Percentiles rank a stretch among this genome's conserved stretches.
These are phyloP conservation scores for Schizothorax lantsangensis DNA, from an alignment of 2,797 vertebrate species.

Conservation along the genomic window DNA sequence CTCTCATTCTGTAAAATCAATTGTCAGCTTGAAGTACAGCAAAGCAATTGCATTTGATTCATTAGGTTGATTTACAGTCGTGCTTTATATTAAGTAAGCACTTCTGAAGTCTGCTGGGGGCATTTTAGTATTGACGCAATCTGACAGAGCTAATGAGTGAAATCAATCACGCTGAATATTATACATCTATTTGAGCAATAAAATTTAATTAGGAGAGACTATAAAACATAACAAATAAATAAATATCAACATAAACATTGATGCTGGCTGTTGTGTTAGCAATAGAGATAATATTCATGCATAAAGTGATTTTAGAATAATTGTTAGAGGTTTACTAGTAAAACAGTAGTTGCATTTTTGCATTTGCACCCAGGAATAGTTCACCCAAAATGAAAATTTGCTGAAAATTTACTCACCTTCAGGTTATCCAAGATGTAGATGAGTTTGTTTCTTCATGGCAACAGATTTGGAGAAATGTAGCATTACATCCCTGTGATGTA, in stretches of 20 bases:
- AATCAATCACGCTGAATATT: slow-evolving; percentile 55
- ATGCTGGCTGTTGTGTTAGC: slow-evolving; percentile 9
- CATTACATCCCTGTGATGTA: neutral
- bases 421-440: neutral
- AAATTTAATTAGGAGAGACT: slow-evolving; percentile 13
- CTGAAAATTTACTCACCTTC: neutral
- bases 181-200: slow-evolving; percentile 35
- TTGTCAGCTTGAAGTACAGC: slow-evolving; percentile 55
- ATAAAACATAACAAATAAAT: slow-evolving; percentile 16
- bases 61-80: slow-evolving; percentile 60
- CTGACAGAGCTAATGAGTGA: slow-evolving; percentile 56
- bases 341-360: neutral
- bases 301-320: neutral
- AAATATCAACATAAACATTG: neutral
- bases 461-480: neutral
- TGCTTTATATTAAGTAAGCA: slow-evolving; percentile 57
- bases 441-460: neutral
- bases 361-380: neutral
- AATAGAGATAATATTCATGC: neutral
- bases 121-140: slow-evolving; percentile 53
- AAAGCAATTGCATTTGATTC: slow-evolving; percentile 57
- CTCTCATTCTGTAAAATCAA: slow-evolving; percentile 51
- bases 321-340: neutral
- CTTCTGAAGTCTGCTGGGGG: slow-evolving; percentile 59
- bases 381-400: neutral